Percentiles rank a stretch among this genome's conserved stretches.
Evolutionary conservation across 2,888 invertebrate species (phyloP).

Genomic region (Holacanthella duospinosa): DNA sequence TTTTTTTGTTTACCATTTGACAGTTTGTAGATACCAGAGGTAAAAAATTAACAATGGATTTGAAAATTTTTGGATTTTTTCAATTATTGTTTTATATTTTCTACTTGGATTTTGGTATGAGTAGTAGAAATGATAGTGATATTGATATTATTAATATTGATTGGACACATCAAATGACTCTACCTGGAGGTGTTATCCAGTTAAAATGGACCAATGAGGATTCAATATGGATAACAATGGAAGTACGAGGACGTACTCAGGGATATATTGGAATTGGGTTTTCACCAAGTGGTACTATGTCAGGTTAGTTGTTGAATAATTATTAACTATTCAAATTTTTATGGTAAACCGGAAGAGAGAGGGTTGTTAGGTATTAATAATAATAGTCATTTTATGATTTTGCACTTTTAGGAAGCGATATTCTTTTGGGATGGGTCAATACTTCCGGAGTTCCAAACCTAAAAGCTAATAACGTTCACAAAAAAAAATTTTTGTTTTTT

Average conservation of each 20-base stretch:
- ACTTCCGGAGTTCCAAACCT: constrained; percentile 39
- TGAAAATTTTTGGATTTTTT: no score
- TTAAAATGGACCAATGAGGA: constrained; percentile 22
- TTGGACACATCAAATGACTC: constrained; percentile 21
- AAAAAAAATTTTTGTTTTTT: no score
- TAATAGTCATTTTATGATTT: no score
- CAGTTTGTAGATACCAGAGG: no score
- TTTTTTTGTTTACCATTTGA: no score
- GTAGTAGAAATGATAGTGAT: no score
- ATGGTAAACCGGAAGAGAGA: background rate
- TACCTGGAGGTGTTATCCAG: constrained; percentile 13
- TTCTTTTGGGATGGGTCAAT: constrained; percentile 83
- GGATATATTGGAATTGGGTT: constrained; percentile 83
- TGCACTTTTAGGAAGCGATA: constrained; percentile 58
- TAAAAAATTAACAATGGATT: no score
- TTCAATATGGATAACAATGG: constrained; percentile 63
- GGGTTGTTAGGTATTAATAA: no score
- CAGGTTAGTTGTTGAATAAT: no score
- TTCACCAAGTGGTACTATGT: constrained; percentile 65
- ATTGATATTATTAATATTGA: background rate
- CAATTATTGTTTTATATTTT: no score
- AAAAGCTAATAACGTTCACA: no score
- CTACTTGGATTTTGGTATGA: no score
- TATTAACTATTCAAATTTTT: background rate
- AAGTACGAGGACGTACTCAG: constrained; percentile 68